These are phyloP conservation scores for Micrasema longulum DNA, from an alignment of 1,140 invertebrate species.

Conservation along the genomic window DNA sequence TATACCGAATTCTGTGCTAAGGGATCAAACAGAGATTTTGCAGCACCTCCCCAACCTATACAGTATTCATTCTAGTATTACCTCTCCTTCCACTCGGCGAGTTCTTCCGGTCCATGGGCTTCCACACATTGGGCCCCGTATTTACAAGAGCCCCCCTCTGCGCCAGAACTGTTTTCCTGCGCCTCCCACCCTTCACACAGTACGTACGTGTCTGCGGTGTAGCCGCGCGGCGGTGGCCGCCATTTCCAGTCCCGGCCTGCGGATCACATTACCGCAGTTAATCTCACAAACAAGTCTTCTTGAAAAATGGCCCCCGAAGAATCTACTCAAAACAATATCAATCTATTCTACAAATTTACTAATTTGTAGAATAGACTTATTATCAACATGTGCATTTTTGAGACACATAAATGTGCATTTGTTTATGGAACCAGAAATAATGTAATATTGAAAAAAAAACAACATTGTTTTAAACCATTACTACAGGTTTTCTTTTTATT, in stretches of 20 bases:
- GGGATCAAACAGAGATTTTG: neutral
- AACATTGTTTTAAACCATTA: too few relatives aligned
- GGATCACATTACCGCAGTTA: conserved; percentile 26
- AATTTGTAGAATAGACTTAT: too few relatives aligned
- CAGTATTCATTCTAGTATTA: neutral
- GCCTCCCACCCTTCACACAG: conserved; percentile 70
- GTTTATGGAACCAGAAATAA: too few relatives aligned
- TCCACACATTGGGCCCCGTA: conserved; percentile 80
- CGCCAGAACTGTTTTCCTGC: conserved; percentile 54
- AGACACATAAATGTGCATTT: too few relatives aligned
- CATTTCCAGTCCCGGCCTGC: conserved; percentile 75
- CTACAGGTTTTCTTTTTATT: too few relatives aligned
- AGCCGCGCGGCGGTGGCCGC: conserved; percentile 76
- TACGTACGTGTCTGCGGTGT: conserved; percentile 68
- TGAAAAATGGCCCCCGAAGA: neutral
- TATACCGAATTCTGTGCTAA: too few relatives aligned
- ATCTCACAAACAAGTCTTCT: too few relatives aligned
- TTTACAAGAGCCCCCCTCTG: conserved; percentile 68
- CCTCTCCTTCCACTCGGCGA: conserved; percentile 81
- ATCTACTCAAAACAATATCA: neutral
- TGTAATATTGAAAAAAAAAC: too few relatives aligned
- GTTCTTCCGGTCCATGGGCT: conserved; percentile 79
- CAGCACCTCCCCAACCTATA: too few relatives aligned
- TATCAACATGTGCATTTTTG: too few relatives aligned
- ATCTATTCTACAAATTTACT: too few relatives aligned